Base-by-base conservation (phyloP, 1,140 invertebrate species). In the Apis cerana region DNA sequence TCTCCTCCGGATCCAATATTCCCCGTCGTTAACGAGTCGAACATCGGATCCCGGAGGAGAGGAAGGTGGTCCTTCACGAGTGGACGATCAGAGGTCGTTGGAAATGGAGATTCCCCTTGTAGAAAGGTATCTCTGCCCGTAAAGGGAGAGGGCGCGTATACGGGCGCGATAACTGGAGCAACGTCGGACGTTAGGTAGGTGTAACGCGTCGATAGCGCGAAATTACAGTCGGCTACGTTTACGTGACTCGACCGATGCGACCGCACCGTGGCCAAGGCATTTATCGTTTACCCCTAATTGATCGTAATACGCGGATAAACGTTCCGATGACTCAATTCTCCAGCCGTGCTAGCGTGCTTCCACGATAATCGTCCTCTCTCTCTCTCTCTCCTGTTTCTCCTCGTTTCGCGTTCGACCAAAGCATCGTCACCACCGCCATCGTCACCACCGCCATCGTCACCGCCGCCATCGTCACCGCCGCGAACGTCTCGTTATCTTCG, bases 231-330 rank as follows among this genome's bases (percentile, higher is more conserved):
- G 82, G 76, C 75, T 71, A 79, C 79, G 70, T 90, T 87, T 88
- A 89, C 89, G 87, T 89, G 87, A 83, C 77, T 87, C 65, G 4
- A 0, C 33, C 71, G 72, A 61, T 75, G 74, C 61, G 52, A 58
- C 33, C 50, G 15, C 70, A 65, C n/a, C 13, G 19, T 79, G 12
- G 74, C 78, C 59, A 82, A 89, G 74, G 75, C 72, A 88, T 80
- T 89, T 90, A 90, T 80, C 89, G 81, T 89, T 89, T n/a, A 83
- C 65, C 81, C 87, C 85, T 78, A 90, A 91, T 89, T 87, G 89
- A 89, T 90, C 88, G 83, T 89, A 89, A 89, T 88, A 87, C 86
- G 87, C 84, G 86, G 89, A 91, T 88, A 90, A 91, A 79, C 69
- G 85, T 78, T 86, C 61, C n/a, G 86, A 89, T 86, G 88, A 84